These are phyloP conservation scores for Empidonax traillii DNA, from an alignment of 2,113 vertebrate genomes.

Conservation along the genomic window DNA sequence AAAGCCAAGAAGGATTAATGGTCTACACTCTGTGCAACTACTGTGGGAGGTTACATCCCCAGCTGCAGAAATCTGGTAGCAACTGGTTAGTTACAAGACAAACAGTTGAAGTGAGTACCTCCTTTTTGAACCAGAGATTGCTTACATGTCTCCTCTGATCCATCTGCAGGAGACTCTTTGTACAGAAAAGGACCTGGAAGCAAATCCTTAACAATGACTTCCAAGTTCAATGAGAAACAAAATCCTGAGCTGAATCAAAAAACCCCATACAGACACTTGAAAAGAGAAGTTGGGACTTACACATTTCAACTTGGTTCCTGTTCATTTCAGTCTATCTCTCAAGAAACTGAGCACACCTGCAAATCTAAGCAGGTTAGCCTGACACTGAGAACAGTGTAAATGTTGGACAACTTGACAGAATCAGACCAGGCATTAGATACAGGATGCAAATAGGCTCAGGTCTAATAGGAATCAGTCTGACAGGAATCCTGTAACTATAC, in stretches of 20 bases:
- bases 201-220: neutral
- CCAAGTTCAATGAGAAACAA: neutral
- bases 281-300: neutral
- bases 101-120: neutral
- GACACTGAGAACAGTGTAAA: neutral
- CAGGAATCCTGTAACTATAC: neutral
- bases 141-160: neutral
- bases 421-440: neutral
- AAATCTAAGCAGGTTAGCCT: neutral
- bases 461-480: neutral
- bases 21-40: neutral
- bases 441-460: neutral
- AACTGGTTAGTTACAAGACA: neutral
- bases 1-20: constrained; percentile 46
- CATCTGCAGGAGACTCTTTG: neutral
- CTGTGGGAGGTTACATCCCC: neutral
- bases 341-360: neutral
- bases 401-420: neutral
- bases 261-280: neutral
- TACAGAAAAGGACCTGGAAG: neutral
- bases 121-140: neutral
- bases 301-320: neutral
- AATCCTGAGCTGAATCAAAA: neutral
- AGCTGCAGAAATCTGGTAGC: neutral
- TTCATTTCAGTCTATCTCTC: neutral